Conservation (phyloP, 2,113 vertebrate species). For the Haliaeetus leucogaster region DNA sequence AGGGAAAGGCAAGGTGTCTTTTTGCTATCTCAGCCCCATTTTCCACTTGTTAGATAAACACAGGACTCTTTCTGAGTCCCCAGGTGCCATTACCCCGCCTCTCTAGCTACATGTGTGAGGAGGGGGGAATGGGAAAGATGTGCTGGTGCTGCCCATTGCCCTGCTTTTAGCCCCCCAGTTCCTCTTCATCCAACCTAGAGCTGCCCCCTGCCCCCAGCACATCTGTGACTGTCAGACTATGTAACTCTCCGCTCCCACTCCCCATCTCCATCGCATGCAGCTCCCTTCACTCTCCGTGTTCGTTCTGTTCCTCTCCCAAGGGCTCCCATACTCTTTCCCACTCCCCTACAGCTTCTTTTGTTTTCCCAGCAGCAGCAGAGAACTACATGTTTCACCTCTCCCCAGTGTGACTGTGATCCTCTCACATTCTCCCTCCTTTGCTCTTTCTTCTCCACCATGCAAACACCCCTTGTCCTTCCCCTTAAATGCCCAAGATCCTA, state of each 20-base stretch:
- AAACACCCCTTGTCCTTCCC: background rate
- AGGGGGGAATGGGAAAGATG: background rate
- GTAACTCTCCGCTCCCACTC: rapidly evolving
- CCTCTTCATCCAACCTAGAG: background rate
- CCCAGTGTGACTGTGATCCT: background rate
- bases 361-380: background rate
- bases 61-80: background rate
- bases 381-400: background rate
- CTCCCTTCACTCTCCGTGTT: background rate
- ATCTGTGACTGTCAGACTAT: background rate
- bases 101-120: rapidly evolving
- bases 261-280: background rate
- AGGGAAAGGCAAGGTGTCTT: background rate
- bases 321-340: background rate
- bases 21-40: background rate
- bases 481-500: background rate
- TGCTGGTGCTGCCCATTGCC: background rate
- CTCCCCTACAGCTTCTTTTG: background rate
- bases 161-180: background rate
- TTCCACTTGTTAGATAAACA: background rate
- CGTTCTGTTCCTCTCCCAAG: background rate
- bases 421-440: background rate
- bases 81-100: background rate
- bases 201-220: background rate
- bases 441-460: background rate